Evolutionary conservation across 2,797 vertebrate genomes (phyloP), one percentile per base, ranked within the genome.

Genomic region (Neosilurus mollespiculum): DNA sequence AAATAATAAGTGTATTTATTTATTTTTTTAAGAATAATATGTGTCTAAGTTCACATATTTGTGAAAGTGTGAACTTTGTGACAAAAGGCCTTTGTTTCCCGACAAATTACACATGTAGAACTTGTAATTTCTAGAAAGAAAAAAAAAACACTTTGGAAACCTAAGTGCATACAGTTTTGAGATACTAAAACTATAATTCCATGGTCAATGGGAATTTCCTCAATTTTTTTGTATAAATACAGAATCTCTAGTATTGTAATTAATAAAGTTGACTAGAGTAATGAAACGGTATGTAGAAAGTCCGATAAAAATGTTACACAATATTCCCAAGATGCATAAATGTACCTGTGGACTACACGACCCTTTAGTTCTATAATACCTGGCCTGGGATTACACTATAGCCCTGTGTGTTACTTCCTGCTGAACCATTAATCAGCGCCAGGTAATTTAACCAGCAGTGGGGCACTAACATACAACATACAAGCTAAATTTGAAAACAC

Each of bases 401-500:
- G 43, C 43, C 43, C 16, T 30, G 14, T 8, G n/a, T 65, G 53
- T 76, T 67, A 81, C 83, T 80, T 81, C 83, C 83, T 67, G 16
- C 62, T 53, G 43, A 53, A 78, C 56, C 75, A 43, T 77, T 77
- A 77, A 78, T 62, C 58, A 49, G 30, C 14, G 5, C 69, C 15
- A 37, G 20, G 24, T 49, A 18, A 49, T 56, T 76, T 43, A 54
- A 78, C 30, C 61, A 62, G 26, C 61, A 49, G n/a, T 26, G 7
- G 69, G 51, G 3, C 43, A 34, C 18, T 75, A 84, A 51, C 34
- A 67, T 30, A 20, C 62, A 67, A 59, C 53, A 59, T 75, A 84
- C 61, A 84, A 84, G 7, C 78, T 15, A 71, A 81, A 85, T 81
- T 53, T 43, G 70, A 67, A 80, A 81, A 77, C 65, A 70, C 80